Conservation (phyloP, 2,113 vertebrate species). For the Maccullochella peelii region DNA sequence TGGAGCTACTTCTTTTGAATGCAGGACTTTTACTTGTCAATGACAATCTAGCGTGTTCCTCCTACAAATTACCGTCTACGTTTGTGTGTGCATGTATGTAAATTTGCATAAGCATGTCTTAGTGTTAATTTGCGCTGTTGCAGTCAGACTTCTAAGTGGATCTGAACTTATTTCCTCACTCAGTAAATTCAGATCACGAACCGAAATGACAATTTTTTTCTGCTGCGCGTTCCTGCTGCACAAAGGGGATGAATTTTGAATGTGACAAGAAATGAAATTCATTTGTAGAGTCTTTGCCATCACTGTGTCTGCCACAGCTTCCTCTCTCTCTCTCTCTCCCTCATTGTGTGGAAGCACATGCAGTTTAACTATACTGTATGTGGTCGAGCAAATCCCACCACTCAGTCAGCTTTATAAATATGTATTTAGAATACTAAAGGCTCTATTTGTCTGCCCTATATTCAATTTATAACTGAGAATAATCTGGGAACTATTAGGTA, state of each 20-base stretch:
- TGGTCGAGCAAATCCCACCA: constrained; percentile 56
- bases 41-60: not conserved
- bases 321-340: constrained; percentile 2
- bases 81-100: not conserved
- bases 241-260: constrained; percentile 54
- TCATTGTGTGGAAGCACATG: constrained; percentile 23
- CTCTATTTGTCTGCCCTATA: constrained; percentile 57
- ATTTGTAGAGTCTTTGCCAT: constrained; percentile 48
- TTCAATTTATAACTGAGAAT: constrained; percentile 63
- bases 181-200: constrained; percentile 46
- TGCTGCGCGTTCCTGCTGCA: not conserved
- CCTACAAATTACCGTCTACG: not conserved
- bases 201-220: constrained; percentile 16
- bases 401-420: constrained; percentile 63
- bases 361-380: constrained; percentile 15
- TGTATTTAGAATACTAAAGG: constrained; percentile 53
- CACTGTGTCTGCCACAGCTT: constrained; percentile 30
- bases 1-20: too few species aligned
- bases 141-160: constrained; percentile 11
- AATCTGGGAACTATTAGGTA: constrained; percentile 63
- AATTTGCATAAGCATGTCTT: not conserved
- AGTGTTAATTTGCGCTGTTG: constrained; percentile 20
- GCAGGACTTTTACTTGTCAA: too few species aligned
- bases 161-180: constrained; percentile 29
- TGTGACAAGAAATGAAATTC: constrained; percentile 61